These are phyloP conservation scores for Zootoca vivipara DNA, from an alignment of 2,113 vertebrate species.

Conservation along the genomic window DNA sequence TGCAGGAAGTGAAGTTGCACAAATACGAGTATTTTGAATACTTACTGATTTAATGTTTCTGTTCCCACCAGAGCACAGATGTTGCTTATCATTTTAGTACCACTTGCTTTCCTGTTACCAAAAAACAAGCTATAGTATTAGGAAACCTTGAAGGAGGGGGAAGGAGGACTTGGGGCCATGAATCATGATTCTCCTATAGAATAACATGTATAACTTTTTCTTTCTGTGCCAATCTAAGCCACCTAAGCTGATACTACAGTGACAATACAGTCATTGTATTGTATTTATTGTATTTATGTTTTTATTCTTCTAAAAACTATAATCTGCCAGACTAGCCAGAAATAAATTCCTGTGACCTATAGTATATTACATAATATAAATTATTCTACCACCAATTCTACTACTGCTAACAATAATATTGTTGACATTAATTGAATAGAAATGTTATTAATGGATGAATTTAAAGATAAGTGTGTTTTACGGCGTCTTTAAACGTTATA, in stretches of 20 bases:
- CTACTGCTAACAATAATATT: not conserved
- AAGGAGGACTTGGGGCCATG: conserved; percentile 43
- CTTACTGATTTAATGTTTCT: conserved; percentile 75
- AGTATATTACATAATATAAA: not conserved
- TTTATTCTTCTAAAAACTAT: not conserved
- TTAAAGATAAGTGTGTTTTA: too few species aligned
- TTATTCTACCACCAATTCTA: not conserved
- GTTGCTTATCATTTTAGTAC: conserved; percentile 72
- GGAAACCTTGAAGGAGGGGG: conserved; percentile 41
- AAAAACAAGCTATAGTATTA: conserved; percentile 65
- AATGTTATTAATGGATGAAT: too few species aligned
- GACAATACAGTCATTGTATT: not conserved
- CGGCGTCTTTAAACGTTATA: too few species aligned
- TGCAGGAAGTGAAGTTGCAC: conserved; percentile 81
- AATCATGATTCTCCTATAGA: conserved; percentile 40
- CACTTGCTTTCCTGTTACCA: conserved; percentile 69
- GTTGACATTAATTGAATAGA: too few species aligned
- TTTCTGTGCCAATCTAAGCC: not conserved
- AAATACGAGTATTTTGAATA: conserved; percentile 77
- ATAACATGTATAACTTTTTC: not conserved
- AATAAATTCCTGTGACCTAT: not conserved
- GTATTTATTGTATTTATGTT: not conserved
- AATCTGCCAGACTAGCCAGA: not conserved
- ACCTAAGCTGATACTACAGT: rapidly evolving
- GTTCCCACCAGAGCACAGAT: conserved; percentile 75